Base-by-base conservation (phyloP, 2,113 vertebrate genomes). In the Opisthocomus hoazin region DNA sequence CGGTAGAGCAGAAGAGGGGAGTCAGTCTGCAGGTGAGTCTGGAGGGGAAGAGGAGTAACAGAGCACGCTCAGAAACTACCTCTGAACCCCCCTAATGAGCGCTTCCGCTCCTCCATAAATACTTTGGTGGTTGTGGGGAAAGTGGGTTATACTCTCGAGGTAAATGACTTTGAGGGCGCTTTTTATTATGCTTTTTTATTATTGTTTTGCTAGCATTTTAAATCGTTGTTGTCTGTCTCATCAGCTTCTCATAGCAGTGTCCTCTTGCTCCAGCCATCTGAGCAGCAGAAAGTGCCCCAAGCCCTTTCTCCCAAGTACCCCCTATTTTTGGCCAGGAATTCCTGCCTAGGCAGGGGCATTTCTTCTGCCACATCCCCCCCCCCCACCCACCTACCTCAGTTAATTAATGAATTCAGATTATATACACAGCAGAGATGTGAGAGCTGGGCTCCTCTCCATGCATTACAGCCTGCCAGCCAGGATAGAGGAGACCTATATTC, bases 121-220 rank as follows among this genome's bases (percentile, higher is more conserved):
- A 6, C 29, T 69, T 43, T 5, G 5, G 24, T 10, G 36, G 15
- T 45, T 22, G 6, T 66, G 48, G 29, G 34, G 56, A 54, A 21
- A 0, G 0, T 36, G 53, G 19, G 7, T 76, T 76, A 23, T 48
- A 4, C 6, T 50, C 26, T 36, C 0, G 0, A 92, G 48, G n/a
- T 8, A 75, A 54, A 71, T 46, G 32, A 29, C 17, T 78, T 82
- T 50, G 6, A 76, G n/a, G 5, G 22, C 79, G 20, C 15, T 36
- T 50, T 61, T 46, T 22, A 4, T 32, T 57, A n/a, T n/a, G n/a
- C 11, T 65, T 43, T 7, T 43, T 43, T 43, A 43, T 34, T 20
- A 14, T 48, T 54, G 8, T 50, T 45, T 84, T 65, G 27, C 6
- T n/a, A 50, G 24, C 14, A 16, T 80, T 82, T 85, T 16, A 39